Conservation (phyloP, 2,888 invertebrate species). For the Blomia tropicalis region DNA sequence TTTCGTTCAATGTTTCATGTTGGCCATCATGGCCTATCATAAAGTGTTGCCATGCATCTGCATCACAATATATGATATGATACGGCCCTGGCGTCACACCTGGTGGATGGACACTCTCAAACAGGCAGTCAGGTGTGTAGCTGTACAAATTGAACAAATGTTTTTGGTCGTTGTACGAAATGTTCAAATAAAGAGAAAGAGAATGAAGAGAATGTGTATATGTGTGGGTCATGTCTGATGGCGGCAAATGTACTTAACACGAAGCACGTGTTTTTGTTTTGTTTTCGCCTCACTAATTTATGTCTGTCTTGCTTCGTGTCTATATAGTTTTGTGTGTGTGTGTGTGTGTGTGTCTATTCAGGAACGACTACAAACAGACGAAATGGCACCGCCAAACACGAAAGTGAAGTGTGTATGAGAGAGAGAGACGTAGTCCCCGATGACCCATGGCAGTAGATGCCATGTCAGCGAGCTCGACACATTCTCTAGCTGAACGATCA, state of each 20-base stretch:
- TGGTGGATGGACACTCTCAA: too few relatives aligned
- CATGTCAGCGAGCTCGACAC: not conserved
- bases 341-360: not conserved
- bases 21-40: too few relatives aligned
- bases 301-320: not conserved
- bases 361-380: not conserved
- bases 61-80: too few relatives aligned
- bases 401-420: too few relatives aligned
- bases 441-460: not conserved
- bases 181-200: too few relatives aligned
- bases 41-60: too few relatives aligned
- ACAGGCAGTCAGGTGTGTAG: too few relatives aligned
- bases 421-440: slow-evolving; percentile 4
- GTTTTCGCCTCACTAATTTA: not conserved
- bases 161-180: too few relatives aligned
- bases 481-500: not conserved
- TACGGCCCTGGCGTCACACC: too few relatives aligned
- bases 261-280: slow-evolving; percentile 12
- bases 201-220: too few relatives aligned
- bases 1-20: too few relatives aligned
- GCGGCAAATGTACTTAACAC: slow-evolving; percentile 1
- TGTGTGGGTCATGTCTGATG: not conserved
- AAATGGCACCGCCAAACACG: not conserved
- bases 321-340: not conserved
- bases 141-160: too few relatives aligned